Base-by-base conservation (phyloP, 2,888 invertebrate genomes). In the Dione juno region DNA sequence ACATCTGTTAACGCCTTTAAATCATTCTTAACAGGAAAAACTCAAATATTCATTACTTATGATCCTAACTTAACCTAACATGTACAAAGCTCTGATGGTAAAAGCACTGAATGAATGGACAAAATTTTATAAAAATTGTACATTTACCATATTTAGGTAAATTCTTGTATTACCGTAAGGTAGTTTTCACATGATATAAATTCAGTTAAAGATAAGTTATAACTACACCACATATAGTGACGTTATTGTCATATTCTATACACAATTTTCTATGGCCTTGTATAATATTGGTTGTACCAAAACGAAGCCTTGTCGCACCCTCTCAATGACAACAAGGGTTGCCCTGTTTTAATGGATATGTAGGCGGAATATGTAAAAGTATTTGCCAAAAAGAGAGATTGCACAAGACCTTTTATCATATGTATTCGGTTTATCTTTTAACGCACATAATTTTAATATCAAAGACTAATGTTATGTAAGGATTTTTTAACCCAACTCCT, bases 311-410 rank as follows among this genome's bases (percentile, higher is more conserved):
- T 40, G 57, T 57, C 57, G 37, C 37, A 57, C 57, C 37, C 57
- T 40, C 57, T 57, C 57, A 40, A 19, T 40, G 37, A n/a, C 54
- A n/a, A 57, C 16, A 16, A 57, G 57, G 57, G 37, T 57, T 57
- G 37, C 16, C 37, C 57, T 57, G 57, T 57, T 57, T 57, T 57
- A 57, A 57, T 57, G 37, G 54, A 35, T 57, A 40, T 57, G 57
- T 57, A 54, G 57, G 37, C 57, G 37, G 57, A 40, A 37, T 57
- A 57, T 16, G 16, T 54, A 40, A 40, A 57, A 57, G 37, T 57
- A 57, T 57, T 57, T 57, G 16, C 37, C 57, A 57, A 37, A 57
- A 40, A 57, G 37, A 57, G 37, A 57, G 57, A 37, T 57, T 57
- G 16, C 37, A 16, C 37, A 37, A 57, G 37, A 40, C 57, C 57